Evolutionary conservation across 2,888 invertebrate species (phyloP), one percentile per base, ranked within the genome.

Genomic region (Gastracanthus pulcherrimus): DNA sequence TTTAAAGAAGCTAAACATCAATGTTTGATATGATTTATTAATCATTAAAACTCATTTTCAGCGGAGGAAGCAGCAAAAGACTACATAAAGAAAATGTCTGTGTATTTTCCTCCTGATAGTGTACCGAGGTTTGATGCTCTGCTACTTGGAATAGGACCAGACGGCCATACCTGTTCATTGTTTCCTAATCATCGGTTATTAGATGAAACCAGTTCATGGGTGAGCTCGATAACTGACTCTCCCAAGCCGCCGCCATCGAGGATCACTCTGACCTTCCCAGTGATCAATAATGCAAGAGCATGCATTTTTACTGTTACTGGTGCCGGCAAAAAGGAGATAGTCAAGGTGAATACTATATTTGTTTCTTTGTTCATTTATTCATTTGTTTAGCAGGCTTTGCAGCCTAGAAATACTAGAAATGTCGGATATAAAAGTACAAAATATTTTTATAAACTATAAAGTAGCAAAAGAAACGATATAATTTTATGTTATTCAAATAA

Each of bases 81-180:
- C 88, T 97, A 97, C 89, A 93, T 93, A 69, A 92, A 94, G 83
- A 94, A 96, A 90, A 92, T 97, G 86, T 92, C 93, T 71, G 90
- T 92, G 11, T 93, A 93, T 76, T 96, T 97, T 85, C 93, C 92
- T 83, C 94, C 89, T 70, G 93, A 89, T 89, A 92, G 87, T 88
- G 87, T 94, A 75, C 97, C 97, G 0, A 90, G 93, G 82, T 98
- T 99, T 90, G 98, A 99, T 92, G 91, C 99, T 67, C 92, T 99
- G 0, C 93, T 99, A 11, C 93, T 99, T 29, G 99, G 99, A 16
- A 96, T 99, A 95, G 99, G 99, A 0, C 99, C 98, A 0, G 99
- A 99, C 90, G 99, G 99, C 0, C 99, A 99, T 92, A 99, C 99
- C 0, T 98, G 98, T 89, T 99, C 99, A 0, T 92, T 99, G 19